Base-by-base conservation (phyloP, 1,140 invertebrate genomes). In the Drosophila oshimai region DNA sequence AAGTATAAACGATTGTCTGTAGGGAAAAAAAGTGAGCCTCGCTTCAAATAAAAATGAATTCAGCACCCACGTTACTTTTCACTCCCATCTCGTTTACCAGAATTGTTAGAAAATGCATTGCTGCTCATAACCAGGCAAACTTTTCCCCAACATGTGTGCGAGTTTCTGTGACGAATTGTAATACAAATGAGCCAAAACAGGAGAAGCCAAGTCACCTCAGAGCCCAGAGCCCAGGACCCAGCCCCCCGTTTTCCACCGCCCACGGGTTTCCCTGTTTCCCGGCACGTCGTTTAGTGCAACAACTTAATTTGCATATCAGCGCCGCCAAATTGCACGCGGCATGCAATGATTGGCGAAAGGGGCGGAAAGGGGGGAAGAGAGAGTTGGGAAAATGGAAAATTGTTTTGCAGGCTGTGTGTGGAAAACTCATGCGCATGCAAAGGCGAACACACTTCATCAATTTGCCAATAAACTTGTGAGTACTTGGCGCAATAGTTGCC, bases 301-400 rank as follows among this genome's bases (percentile, higher is more conserved):
- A 86, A 86, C 80, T 86, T 86, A 86, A 86, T 86, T 86, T 86
- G 83, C 80, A 86, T 86, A 86, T 86, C 80, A 86, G 80, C 80
- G 75, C 75, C 53, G 69, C 80, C 81, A 86, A 86, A 86, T 86
- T 86, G 80, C 81, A 86, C 49, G 81, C 80, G 76, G 81, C 80
- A 86, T 86, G 80, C 80, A 86, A 86, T 74, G 71, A 61, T 42
- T 49, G 36, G 20, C 9, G 45, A 17, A 7, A 0, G 15, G 13
- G n/a, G 7, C 9, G 22, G 18, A 2, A 20, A 12, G 18, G 3
- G 17, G 4, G 4, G 13, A 6, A 10, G 7, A 5, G n/a, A n/a
- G n/a, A n/a, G n/a, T n/a, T 34, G 55, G 67, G 64, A 68, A 60
- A 74, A 58, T 36, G 70, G 62, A 64, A 86, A 84, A 84, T 86